phyloP scores from a whole-genome alignment of 2,888 invertebrate genomes.

The Eudemis profundana region DNA sequence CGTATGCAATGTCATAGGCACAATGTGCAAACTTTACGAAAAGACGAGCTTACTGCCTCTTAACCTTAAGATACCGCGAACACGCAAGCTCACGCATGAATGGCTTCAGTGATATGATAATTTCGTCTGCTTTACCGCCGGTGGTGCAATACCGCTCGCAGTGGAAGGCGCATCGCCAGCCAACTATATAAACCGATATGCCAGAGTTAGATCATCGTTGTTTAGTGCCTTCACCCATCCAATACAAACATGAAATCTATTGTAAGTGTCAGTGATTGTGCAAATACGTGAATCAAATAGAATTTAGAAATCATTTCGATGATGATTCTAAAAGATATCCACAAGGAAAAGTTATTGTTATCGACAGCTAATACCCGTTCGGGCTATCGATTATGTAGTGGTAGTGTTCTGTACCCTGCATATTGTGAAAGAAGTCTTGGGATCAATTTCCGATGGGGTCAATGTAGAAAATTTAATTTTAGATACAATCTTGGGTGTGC shows the following conservation, averaged over 20 bases:
- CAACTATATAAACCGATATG: conserved; percentile 79
- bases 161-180: conserved; percentile 75
- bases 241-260: conserved; percentile 79
- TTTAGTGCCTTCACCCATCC: conserved; percentile 76
- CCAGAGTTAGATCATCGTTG: conserved; percentile 77
- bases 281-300: conserved; percentile 47
- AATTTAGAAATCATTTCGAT: neutral
- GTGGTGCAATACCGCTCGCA: conserved; percentile 77
- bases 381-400: too few species aligned
- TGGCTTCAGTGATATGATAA: conserved; percentile 62
- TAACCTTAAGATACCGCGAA: conserved; percentile 53
- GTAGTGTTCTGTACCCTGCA: too few species aligned
- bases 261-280: conserved; percentile 78
- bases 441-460: too few species aligned
- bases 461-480: too few species aligned
- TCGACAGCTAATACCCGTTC: too few species aligned
- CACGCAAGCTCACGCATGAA: conserved; percentile 58
- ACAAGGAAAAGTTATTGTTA: too few species aligned
- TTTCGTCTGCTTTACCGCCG: conserved; percentile 73
- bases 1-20: too few species aligned
- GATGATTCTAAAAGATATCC: too few species aligned
- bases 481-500: too few species aligned
- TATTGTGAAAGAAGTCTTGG: too few species aligned
- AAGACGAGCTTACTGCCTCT: too few species aligned
- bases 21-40: too few species aligned